Conservation (phyloP, 2,888 invertebrate genomes). For the Drosophila atripex region DNA sequence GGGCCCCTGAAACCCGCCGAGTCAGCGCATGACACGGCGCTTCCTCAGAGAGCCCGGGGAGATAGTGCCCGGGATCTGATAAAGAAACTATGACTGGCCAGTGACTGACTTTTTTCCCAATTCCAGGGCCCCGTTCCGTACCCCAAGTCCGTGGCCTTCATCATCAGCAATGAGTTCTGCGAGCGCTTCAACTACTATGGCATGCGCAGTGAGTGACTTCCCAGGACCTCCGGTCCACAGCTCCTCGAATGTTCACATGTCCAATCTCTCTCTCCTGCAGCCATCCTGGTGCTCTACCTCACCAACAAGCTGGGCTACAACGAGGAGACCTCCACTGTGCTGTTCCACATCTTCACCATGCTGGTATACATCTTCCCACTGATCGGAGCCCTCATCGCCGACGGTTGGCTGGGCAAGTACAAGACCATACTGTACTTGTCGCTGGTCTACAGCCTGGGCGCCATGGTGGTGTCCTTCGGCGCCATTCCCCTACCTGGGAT, state of each 20-base stretch:
- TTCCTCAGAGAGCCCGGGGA: no score
- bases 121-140: constrained; percentile 85
- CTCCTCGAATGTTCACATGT: background rate
- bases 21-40: constrained; percentile 47
- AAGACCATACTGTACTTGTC: constrained; percentile 93
- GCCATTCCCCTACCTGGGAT: constrained; percentile 87
- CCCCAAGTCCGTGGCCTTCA: constrained; percentile 95
- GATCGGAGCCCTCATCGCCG: constrained; percentile 97
- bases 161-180: constrained; percentile 98
- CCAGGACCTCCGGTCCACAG: background rate
- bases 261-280: constrained; percentile 84
- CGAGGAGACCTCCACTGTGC: constrained; percentile 91
- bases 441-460: constrained; percentile 93
- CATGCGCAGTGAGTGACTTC: constrained; percentile 91
- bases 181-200: constrained; percentile 99
- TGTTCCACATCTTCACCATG: constrained; percentile 95
- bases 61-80: background rate
- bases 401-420: constrained; percentile 96
- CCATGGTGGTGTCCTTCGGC: constrained; percentile 89
- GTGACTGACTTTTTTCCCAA: background rate
- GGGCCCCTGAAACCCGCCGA: constrained; percentile 12
- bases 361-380: constrained; percentile 87
- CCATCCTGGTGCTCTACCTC: constrained; percentile 96
- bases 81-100: background rate
- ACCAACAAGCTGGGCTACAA: constrained; percentile 89